These are phyloP conservation scores for Acropora tenuis DNA, from an alignment of 64 coral and sea anemone genomes.

Conservation along the genomic window DNA sequence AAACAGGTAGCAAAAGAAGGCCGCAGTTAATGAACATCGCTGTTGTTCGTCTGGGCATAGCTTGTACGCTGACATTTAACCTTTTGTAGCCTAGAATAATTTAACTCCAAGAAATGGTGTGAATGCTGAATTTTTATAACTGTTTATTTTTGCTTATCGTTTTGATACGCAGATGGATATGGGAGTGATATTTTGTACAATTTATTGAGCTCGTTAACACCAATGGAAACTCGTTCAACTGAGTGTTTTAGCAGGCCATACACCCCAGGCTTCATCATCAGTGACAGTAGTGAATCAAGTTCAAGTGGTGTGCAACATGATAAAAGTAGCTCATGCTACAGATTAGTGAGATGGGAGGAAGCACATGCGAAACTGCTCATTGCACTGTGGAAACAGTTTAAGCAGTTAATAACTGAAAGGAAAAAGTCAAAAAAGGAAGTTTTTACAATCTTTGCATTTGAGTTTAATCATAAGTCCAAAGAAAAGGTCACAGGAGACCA, in stretches of 20 bases:
- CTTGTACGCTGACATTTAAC: not conserved
- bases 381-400: constrained; percentile 46
- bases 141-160: not conserved
- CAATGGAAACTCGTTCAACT: constrained; percentile 9
- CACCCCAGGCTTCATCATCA: not conserved
- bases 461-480: constrained; percentile 43
- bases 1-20: not conserved
- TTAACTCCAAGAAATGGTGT: not conserved
- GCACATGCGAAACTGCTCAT: constrained; percentile 34
- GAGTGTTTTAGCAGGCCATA: not conserved
- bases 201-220: not conserved
- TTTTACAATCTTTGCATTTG: constrained; percentile 43
- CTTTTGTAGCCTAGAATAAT: not conserved
- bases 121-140: not conserved
- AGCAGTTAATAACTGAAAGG: constrained; percentile 24
- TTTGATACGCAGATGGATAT: not conserved
- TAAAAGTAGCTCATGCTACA: constrained; percentile 4
- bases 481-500: constrained; percentile 24
- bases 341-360: constrained; percentile 53
- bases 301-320: not conserved
- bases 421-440: constrained; percentile 55
- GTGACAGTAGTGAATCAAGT: not conserved
- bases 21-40: not conserved
- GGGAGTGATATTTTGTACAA: not conserved
- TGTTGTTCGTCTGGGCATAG: not conserved